Conservation (phyloP, 2,113 vertebrate genomes). For the Canis aureus region DNA sequence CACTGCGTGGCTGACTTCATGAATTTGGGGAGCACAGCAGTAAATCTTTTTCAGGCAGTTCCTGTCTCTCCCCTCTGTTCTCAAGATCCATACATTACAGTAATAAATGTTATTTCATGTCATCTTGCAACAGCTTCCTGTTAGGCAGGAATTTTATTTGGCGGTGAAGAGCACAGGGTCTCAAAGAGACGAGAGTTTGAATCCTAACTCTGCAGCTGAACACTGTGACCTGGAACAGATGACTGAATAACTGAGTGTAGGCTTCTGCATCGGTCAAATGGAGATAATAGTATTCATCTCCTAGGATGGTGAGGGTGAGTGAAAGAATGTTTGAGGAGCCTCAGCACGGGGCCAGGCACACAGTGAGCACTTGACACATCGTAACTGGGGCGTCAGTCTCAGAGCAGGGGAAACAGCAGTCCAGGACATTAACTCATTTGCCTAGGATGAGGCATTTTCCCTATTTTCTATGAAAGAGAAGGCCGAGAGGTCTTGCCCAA, state of each 20-base stretch:
- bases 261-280: not conserved
- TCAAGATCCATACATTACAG: not conserved
- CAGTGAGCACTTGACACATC: not conserved
- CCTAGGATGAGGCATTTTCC: not conserved
- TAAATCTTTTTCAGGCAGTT: not conserved
- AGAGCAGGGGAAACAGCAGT: not conserved
- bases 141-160: not conserved
- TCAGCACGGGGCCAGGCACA: not conserved
- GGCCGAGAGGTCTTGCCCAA: not conserved
- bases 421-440: not conserved
- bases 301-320: not conserved
- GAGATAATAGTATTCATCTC: not conserved
- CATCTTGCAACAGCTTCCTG: not conserved
- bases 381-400: not conserved
- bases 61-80: not conserved
- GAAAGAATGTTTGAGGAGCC: not conserved
- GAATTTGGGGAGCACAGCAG: not conserved
- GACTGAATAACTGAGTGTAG: not conserved
- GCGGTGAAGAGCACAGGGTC: not conserved
- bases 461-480: slow-evolving; percentile 18
- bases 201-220: not conserved
- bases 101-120: not conserved
- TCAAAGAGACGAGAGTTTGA: not conserved
- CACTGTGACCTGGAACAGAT: not conserved
- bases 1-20: not conserved